phyloP scores from a whole-genome alignment of 1,140 invertebrate genomes.

The Amyelois transitella region DNA sequence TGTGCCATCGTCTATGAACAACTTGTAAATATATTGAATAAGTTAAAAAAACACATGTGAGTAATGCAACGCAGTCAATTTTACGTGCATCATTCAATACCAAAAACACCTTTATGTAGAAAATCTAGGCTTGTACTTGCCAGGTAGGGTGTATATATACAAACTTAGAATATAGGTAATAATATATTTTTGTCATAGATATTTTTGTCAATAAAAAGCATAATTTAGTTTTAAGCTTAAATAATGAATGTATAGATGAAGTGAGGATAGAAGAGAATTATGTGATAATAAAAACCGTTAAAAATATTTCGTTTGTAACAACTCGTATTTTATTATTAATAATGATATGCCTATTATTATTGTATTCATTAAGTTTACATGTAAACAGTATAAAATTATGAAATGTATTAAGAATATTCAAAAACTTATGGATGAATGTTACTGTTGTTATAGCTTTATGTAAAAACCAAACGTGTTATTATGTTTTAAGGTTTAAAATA shows the following conservation, averaged over 20 bases:
- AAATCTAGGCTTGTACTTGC: conserved; percentile 25
- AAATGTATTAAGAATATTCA: conserved; percentile 46
- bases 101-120: conserved; percentile 18
- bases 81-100: conserved; percentile 31
- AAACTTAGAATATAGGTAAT: conserved; percentile 26
- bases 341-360: conserved; percentile 25
- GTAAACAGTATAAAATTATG: conserved; percentile 39
- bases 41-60: conserved; percentile 26
- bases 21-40: conserved; percentile 30
- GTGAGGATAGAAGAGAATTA: conserved; percentile 47
- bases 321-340: conserved; percentile 33
- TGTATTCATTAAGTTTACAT: conserved; percentile 37
- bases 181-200: conserved; percentile 54
- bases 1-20: conserved; percentile 57
- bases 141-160: conserved; percentile 35
- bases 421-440: conserved; percentile 51
- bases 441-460: conserved; percentile 72
- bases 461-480: conserved; percentile 71
- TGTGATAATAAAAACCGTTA: conserved; percentile 49
- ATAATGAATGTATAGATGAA: conserved; percentile 35
- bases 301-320: conserved; percentile 51
- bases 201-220: conserved; percentile 61
- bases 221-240: conserved; percentile 62
- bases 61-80: conserved; percentile 55
- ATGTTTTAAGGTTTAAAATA: conserved; percentile 44